Evolutionary conservation across 2,888 invertebrate genomes (phyloP).

Genomic region (Ochropacha duplaris): DNA sequence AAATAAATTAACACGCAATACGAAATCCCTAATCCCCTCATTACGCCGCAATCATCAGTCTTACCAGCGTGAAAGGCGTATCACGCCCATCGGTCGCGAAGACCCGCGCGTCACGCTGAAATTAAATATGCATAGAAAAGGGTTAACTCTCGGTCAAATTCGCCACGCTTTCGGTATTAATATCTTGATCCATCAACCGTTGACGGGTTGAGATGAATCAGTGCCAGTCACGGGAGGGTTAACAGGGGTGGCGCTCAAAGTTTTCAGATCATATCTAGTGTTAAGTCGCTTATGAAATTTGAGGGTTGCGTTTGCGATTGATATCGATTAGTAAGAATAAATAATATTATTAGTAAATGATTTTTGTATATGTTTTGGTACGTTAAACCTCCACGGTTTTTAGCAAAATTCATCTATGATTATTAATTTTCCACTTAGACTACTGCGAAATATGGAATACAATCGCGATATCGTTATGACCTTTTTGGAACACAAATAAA

Average conservation of each 20-base stretch:
- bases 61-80: slow-evolving; percentile 31
- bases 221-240: slow-evolving; percentile 61
- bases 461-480: too few relatives aligned
- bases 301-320: neutral
- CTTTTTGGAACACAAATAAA: too few relatives aligned
- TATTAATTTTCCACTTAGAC: too few relatives aligned
- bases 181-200: slow-evolving; percentile 81
- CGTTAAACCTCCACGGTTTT: too few relatives aligned
- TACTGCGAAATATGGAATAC: too few relatives aligned
- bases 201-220: slow-evolving; percentile 79
- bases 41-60: slow-evolving; percentile 36
- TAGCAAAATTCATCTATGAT: too few relatives aligned
- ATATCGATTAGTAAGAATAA: too few relatives aligned
- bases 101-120: slow-evolving; percentile 45
- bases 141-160: slow-evolving; percentile 75
- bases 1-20: neutral
- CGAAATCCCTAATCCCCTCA: slow-evolving; percentile 27
- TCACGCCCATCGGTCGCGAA: slow-evolving; percentile 58
- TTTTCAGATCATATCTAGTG: slow-evolving; percentile 16
- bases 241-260: slow-evolving; percentile 39
- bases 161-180: slow-evolving; percentile 79
- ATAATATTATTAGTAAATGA: too few relatives aligned
- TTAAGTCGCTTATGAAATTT: neutral
- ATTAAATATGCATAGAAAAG: slow-evolving; percentile 73
- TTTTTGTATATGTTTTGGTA: neutral